These are phyloP conservation scores for Sarcophilus harrisii DNA, from an alignment of 2,797 vertebrate species.

Conservation along the genomic window DNA sequence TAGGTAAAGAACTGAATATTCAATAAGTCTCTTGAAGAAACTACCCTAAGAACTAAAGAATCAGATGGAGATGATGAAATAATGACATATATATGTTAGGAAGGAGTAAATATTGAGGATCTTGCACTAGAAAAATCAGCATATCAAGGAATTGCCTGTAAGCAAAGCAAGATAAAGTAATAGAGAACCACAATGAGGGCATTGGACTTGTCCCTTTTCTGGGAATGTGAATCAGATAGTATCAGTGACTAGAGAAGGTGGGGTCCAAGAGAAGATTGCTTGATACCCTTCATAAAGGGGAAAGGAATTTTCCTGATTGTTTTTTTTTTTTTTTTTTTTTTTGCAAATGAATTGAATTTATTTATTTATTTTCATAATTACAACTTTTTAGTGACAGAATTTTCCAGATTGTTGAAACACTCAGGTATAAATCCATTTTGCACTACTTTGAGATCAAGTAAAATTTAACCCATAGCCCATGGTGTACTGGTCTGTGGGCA, in stretches of 20 bases:
- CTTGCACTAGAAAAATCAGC: background rate
- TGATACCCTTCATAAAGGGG: background rate
- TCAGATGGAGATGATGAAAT: background rate
- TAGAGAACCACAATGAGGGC: background rate
- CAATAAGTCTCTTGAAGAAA: background rate
- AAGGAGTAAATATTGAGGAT: background rate
- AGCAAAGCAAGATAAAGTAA: background rate
- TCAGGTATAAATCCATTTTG: background rate
- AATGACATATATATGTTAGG: background rate
- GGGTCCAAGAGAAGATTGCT: background rate
- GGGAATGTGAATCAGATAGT: background rate
- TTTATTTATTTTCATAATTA: too few relatives aligned
- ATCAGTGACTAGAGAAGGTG: background rate
- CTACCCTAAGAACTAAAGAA: background rate
- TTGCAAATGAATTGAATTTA: too few relatives aligned
- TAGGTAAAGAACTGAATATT: background rate
- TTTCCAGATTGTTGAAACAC: background rate
- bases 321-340: too few relatives aligned
- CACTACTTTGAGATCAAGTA: background rate
- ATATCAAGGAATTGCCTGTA: background rate
- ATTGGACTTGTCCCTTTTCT: background rate
- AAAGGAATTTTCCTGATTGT: background rate
- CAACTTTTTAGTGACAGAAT: too few relatives aligned
- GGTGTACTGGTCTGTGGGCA: background rate
- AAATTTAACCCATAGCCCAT: background rate